Percentiles rank a stretch among this genome's conserved stretches.
phyloP scores from a whole-genome alignment of 2,113 vertebrate genomes.

The Otis tarda region DNA sequence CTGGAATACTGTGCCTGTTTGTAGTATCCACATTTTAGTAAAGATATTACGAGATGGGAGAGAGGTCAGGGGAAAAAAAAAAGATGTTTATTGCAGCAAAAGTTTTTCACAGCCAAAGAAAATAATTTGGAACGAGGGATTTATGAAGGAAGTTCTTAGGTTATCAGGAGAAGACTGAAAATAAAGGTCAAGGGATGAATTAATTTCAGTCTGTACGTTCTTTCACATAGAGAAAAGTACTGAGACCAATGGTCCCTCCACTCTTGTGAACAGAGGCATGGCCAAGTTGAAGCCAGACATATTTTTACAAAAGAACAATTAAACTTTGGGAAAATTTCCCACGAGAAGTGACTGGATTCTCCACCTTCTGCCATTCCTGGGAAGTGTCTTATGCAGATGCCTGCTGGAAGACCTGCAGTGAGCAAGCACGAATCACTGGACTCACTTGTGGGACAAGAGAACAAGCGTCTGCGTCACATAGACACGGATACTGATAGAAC shows the following conservation, averaged over 20 bases:
- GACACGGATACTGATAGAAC: not conserved
- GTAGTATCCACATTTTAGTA: not conserved
- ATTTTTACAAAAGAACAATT: not conserved
- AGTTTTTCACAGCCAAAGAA: constrained; percentile 9
- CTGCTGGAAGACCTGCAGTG: not conserved
- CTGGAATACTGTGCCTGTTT: not conserved
- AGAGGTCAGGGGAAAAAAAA: not conserved
- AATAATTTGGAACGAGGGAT: constrained; percentile 38
- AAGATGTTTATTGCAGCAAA: not conserved
- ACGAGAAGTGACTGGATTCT: not conserved
- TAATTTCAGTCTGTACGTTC: not conserved
- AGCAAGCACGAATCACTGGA: not conserved
- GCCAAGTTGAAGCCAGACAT: not conserved
- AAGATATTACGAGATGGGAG: not conserved
- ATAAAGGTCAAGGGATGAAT: not conserved
- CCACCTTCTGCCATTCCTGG: not conserved
- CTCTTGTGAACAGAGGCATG: not conserved
- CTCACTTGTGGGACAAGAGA: not conserved
- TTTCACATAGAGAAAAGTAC: constrained; percentile 11
- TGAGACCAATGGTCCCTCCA: not conserved
- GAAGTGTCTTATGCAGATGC: not conserved
- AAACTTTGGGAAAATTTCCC: constrained; percentile 18
- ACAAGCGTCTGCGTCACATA: not conserved
- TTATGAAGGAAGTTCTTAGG: constrained; percentile 41
- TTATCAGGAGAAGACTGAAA: constrained; percentile 35